Evolutionary conservation across 2,888 invertebrate species (phyloP).

Genomic region (Ephialtes manifestator): DNA sequence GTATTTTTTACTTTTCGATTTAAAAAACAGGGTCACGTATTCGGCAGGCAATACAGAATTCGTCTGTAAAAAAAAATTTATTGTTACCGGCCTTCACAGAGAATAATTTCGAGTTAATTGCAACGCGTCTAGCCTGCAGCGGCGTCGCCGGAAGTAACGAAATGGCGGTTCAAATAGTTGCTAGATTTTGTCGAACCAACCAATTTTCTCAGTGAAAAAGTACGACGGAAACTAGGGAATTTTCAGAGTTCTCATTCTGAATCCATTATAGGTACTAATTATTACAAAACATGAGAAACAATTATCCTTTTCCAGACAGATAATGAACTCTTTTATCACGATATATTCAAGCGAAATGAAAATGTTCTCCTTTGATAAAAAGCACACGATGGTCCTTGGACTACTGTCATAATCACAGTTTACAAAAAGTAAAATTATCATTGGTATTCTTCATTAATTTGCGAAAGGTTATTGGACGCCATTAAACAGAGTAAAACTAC

Average conservation of each 20-base stretch:
- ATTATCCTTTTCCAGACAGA: background rate
- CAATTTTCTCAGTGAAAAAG: too few relatives aligned
- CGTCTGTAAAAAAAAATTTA: too few relatives aligned
- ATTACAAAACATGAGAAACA: background rate
- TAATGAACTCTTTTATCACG: background rate
- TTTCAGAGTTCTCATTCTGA: background rate
- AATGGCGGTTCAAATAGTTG: too few relatives aligned
- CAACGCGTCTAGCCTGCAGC: too few relatives aligned
- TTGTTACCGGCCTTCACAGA: too few relatives aligned
- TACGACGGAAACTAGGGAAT: too few relatives aligned
- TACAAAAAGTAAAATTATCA: conserved; percentile 5
- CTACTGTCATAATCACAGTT: background rate
- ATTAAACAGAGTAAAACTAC: background rate
- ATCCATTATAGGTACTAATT: background rate
- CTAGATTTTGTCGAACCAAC: too few relatives aligned
- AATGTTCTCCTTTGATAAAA: conserved; percentile 1
- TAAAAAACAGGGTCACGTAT: too few relatives aligned
- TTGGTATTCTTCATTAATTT: conserved; percentile 15
- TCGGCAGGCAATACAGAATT: too few relatives aligned
- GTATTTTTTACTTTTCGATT: too few relatives aligned
- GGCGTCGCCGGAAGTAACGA: too few relatives aligned
- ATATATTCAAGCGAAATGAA: background rate
- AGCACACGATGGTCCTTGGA: background rate
- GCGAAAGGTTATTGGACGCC: background rate
- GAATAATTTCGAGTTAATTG: too few relatives aligned